Evolutionary conservation across 2,797 vertebrate species (phyloP).

Genomic region (Liparis tanakae): DNA sequence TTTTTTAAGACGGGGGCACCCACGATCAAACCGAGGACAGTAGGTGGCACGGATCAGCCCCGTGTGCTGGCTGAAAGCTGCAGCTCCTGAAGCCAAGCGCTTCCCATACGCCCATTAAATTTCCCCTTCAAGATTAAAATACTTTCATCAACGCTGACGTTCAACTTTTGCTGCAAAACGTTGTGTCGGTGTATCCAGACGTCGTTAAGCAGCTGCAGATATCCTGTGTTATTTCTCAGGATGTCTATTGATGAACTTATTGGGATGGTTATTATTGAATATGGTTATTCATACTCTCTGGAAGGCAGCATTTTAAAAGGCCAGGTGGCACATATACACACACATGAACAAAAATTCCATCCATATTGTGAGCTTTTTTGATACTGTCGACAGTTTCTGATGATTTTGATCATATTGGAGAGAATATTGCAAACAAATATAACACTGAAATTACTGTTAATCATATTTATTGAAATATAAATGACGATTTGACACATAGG

Average conservation of each 20-base stretch:
- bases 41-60: slow-evolving; percentile 11
- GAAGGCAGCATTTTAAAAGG: slow-evolving; percentile 15
- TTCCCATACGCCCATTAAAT: not conserved
- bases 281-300: not conserved
- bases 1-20: not conserved
- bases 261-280: not conserved
- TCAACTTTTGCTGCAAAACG: not conserved
- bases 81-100: slow-evolving; percentile 7
- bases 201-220: slow-evolving; percentile 9
- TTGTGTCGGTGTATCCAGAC: slow-evolving; percentile 12
- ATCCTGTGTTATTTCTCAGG: not conserved
- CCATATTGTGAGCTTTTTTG: not conserved
- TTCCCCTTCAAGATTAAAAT: slow-evolving; percentile 7
- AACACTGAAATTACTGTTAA: not conserved
- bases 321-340: not conserved
- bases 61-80: slow-evolving; percentile 8
- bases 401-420: not conserved
- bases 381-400: not conserved
- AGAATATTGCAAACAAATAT: not conserved
- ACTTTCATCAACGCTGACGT: not conserved
- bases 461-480: not conserved
- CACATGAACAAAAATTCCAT: not conserved
- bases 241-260: slow-evolving; percentile 2
- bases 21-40: slow-evolving; percentile 32
- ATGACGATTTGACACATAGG: slow-evolving; percentile 9